Evolutionary conservation across 53 echinoderm and acorn worm genomes (phyloP).

Genomic region (Patiria pectinifera): DNA sequence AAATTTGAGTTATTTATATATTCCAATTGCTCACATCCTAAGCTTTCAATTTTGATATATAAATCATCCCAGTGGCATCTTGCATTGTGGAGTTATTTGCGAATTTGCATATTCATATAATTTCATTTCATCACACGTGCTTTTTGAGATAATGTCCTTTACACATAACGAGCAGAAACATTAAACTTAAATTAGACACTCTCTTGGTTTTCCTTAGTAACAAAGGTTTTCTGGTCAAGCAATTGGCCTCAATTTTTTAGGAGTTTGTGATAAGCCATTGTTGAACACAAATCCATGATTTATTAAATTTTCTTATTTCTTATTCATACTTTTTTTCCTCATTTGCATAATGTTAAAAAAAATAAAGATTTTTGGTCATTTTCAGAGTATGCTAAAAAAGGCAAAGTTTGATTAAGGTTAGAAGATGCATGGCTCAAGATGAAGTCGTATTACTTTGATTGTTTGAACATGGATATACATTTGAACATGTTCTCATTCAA

Average conservation of each 20-base stretch:
- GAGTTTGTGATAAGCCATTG: too few relatives aligned
- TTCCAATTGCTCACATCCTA: background rate
- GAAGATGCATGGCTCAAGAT: too few relatives aligned
- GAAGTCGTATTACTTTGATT: too few relatives aligned
- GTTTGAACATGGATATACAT: too few relatives aligned
- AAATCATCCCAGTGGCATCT: background rate
- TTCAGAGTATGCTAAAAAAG: too few relatives aligned
- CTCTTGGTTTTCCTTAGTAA: background rate
- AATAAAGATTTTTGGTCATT: too few relatives aligned
- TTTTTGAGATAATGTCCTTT: slow-evolving; percentile 23
- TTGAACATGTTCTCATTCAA: too few relatives aligned
- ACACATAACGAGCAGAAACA: background rate
- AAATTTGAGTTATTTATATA: background rate
- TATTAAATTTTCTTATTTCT: too few relatives aligned
- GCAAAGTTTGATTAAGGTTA: too few relatives aligned
- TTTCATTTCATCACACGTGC: background rate
- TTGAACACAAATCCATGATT: too few relatives aligned
- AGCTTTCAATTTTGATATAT: slow-evolving; percentile 15
- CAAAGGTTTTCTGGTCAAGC: background rate
- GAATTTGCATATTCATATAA: slow-evolving; percentile 7
- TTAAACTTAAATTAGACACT: background rate
- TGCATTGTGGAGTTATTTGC: background rate
- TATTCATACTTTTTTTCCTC: too few relatives aligned
- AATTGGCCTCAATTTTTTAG: background rate
- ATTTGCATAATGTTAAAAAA: too few relatives aligned